Evolutionary conservation across 2,797 vertebrate genomes (phyloP), one percentile per base, ranked within the genome.

Genomic region (Calcarius lapponicus): DNA sequence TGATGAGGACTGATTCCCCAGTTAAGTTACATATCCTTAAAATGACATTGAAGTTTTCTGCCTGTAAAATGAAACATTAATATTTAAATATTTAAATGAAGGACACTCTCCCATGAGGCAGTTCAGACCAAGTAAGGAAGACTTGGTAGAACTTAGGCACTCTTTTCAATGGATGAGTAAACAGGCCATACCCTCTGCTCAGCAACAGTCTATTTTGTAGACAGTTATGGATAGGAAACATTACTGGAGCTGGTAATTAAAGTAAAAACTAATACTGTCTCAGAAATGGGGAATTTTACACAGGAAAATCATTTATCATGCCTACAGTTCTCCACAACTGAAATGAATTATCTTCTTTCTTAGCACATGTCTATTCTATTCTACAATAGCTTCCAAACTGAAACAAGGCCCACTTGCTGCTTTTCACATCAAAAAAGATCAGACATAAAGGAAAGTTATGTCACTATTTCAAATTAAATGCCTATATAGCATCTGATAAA

Each of bases 151-250:
- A 98, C 98, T 98, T 96, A 96, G 97, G 97, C 97, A 96, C 97
- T 97, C 97, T 97, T 97, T 95, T 98, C 98, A 98, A 98, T 98
- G 99, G 98, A 98, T 99, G 98, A 99, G 98, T 98, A 99, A 98
- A 98, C 98, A 99, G 98, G 99, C 98, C 98, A 96, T 99, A 99
- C 98, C 98, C 98, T 99, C 98, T 98, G 98, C 98, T 98, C 98
- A 97, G 98, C 98, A 98, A 98, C 98, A 98, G 98, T 99, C 98
- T 98, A 98, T 98, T 98, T 96, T 97, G 97, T 85, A 98, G 99
- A 99, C 99, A 99, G 99, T 99, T 99, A 99, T 99, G 98, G 99
- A 99, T 99, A 99, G 98, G 98, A 99, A 99, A 98, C 98, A 99
- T 99, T 99, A 99, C 98, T 94, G 98, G 97, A 98, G 98, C 98